Conservation (phyloP, 2,888 invertebrate genomes). For the Drosophila aldrichi region DNA sequence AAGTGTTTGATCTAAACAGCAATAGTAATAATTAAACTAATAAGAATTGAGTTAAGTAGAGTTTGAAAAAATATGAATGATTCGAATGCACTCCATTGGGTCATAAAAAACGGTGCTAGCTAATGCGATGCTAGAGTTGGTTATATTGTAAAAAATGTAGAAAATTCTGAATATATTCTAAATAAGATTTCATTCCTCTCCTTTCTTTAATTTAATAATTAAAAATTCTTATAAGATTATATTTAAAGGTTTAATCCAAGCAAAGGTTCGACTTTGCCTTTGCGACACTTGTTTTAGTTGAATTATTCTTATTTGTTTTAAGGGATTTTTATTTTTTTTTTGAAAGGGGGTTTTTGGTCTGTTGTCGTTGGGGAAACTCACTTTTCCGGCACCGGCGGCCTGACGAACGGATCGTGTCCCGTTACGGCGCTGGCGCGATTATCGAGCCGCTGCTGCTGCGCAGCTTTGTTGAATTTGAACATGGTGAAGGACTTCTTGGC, state of each 20-base stretch:
- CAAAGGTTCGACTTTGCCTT: slow-evolving; percentile 3
- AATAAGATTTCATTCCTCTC: slow-evolving; percentile 7
- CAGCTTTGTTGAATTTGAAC: slow-evolving; percentile 88
- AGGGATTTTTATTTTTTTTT: background rate
- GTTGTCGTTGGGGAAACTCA: slow-evolving; percentile 76
- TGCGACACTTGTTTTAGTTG: slow-evolving; percentile 1
- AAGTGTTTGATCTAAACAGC: background rate
- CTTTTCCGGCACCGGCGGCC: slow-evolving; percentile 87
- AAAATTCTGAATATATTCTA: background rate
- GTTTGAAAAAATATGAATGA: background rate
- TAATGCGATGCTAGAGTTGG: background rate
- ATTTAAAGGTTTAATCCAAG: background rate
- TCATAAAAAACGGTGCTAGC: background rate
- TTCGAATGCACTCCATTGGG: background rate
- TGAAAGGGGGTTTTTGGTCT: background rate
- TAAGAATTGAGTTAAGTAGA: background rate
- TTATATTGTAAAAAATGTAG: background rate
- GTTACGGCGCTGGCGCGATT: slow-evolving; percentile 90
- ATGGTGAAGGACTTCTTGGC: slow-evolving; percentile 87
- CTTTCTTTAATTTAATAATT: slow-evolving; percentile 3
- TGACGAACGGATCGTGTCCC: slow-evolving; percentile 93
- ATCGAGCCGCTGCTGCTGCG: slow-evolving; percentile 81
- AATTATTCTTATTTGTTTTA: background rate
- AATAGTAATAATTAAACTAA: background rate
- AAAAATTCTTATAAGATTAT: background rate